Percentiles rank a stretch among this genome's conserved stretches.
Evolutionary conservation across 2,888 invertebrate species (phyloP).

Genomic region (Baccha elongata): DNA sequence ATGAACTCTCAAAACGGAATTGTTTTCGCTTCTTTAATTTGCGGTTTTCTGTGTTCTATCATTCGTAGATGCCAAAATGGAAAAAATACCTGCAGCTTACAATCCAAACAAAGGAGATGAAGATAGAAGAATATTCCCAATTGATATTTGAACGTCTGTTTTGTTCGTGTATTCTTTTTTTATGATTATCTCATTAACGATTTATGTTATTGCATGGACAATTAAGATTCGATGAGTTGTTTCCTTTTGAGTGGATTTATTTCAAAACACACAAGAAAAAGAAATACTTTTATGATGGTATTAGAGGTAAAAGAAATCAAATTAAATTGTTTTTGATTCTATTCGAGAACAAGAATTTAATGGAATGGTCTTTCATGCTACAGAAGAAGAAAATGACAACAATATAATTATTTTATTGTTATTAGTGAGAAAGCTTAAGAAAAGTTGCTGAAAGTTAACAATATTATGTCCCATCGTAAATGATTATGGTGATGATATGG

Average conservation of each 20-base stretch:
- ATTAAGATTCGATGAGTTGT: conserved; percentile 58
- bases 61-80: background rate
- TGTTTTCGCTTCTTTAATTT: conserved; percentile 68
- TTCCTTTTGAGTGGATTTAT: conserved; percentile 28
- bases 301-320: conserved; percentile 35
- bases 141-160: conserved; percentile 22
- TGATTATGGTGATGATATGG: conserved; percentile 66
- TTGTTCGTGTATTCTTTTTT: conserved; percentile 12
- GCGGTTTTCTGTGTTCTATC: conserved; percentile 47
- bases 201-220: conserved; percentile 68
- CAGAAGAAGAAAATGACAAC: conserved; percentile 32
- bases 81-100: background rate
- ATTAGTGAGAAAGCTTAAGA: conserved; percentile 44
- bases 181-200: conserved; percentile 64
- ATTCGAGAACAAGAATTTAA: conserved; percentile 21
- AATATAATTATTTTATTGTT: conserved; percentile 50
- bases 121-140: conserved; percentile 32
- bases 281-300: background rate
- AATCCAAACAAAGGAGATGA: conserved; percentile 14
- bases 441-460: conserved; percentile 50
- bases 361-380: background rate
- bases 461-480: conserved; percentile 55
- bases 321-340: conserved; percentile 55
- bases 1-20: conserved; percentile 64
- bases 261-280: background rate